Conservation (phyloP, 2,797 vertebrate genomes). For the Pristis pectinata region DNA sequence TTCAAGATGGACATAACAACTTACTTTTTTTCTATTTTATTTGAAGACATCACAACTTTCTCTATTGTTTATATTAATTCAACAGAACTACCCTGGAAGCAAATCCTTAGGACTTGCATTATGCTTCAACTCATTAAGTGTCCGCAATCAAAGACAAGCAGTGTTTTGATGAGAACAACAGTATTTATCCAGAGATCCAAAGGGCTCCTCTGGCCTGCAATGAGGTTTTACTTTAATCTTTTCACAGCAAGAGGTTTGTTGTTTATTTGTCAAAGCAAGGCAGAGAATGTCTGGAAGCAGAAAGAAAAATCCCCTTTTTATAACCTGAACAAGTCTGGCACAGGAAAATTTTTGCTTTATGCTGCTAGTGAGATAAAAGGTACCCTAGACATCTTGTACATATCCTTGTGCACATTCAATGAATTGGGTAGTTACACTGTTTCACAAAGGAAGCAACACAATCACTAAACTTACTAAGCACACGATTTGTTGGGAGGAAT, state of each 20-base stretch:
- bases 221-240: neutral
- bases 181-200: neutral
- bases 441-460: neutral
- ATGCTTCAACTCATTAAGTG: neutral
- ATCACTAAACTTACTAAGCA: neutral
- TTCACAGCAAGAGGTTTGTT: neutral
- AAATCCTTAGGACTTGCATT: neutral
- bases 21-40: neutral
- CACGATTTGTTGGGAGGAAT: neutral
- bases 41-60: neutral
- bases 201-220: neutral
- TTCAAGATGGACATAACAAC: neutral
- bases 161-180: neutral
- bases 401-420: neutral
- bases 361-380: neutral
- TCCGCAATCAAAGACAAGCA: neutral
- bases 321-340: neutral
- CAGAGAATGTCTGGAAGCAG: too few relatives aligned
- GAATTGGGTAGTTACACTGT: neutral
- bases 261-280: neutral
- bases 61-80: neutral
- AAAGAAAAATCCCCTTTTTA: neutral
- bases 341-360: neutral
- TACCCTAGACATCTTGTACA: neutral
- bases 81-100: neutral